Conservation (phyloP, 92 coral and sea anemone genomes). For the Epizoanthus stellaris region DNA sequence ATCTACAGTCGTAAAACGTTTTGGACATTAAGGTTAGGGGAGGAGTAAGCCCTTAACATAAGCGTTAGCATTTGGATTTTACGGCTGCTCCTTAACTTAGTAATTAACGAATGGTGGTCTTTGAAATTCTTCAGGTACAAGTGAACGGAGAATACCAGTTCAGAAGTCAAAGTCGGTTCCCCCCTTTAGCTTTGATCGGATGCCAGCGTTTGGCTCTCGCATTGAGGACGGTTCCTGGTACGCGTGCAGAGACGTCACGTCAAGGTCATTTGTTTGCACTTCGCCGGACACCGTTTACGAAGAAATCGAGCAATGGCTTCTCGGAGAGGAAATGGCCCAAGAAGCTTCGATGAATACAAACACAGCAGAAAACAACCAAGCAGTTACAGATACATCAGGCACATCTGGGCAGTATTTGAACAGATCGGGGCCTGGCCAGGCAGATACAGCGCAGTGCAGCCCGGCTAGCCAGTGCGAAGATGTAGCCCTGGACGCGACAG, state of each 20-base stretch:
- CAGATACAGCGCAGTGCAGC: no score
- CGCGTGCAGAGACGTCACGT: slow-evolving; percentile 25
- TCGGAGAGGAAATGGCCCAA: neutral
- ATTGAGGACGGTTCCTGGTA: slow-evolving; percentile 6
- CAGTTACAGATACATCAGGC: neutral
- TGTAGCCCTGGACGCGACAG: neutral
- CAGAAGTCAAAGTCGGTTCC: no score
- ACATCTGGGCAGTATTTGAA: neutral
- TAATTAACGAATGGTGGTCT: no score
- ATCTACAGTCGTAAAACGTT: no score
- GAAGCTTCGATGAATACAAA: neutral
- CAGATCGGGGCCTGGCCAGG: neutral
- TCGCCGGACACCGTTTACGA: slow-evolving; percentile 10
- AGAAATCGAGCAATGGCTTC: neutral
- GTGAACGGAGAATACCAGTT: no score
- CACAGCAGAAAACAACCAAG: neutral
- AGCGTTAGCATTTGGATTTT: no score
- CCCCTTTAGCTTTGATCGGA: slow-evolving; percentile 2
- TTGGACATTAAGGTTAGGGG: no score
- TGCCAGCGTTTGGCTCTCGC: neutral
- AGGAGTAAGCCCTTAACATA: no score
- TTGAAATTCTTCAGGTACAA: no score
- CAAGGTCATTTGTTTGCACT: neutral
- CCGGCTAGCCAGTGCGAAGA: no score
- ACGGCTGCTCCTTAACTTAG: no score